These are phyloP conservation scores for Holacanthella duospinosa DNA, from an alignment of 2,888 invertebrate genomes.

Conservation along the genomic window DNA sequence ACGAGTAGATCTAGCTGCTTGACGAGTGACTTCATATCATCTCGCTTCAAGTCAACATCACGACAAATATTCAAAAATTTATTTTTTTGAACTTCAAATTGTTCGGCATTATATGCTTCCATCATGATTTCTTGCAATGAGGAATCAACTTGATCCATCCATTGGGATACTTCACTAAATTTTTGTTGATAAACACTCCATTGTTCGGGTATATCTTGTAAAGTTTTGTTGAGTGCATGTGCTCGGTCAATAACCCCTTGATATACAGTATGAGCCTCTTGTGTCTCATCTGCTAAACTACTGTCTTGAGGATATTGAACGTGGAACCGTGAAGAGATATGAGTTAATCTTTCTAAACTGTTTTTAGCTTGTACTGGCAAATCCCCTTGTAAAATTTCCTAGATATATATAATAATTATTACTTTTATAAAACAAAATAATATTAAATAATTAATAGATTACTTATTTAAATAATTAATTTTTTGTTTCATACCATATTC, in stretches of 20 bases:
- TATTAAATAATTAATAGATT: background rate
- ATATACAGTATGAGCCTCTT: slow-evolving; percentile 65
- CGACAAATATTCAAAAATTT: slow-evolving; percentile 85
- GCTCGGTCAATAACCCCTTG: slow-evolving; percentile 58
- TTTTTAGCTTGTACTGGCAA: slow-evolving; percentile 51
- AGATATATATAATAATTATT: no score
- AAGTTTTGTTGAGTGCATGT: slow-evolving; percentile 45
- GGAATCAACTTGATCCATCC: slow-evolving; percentile 83
- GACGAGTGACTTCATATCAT: slow-evolving; percentile 91
- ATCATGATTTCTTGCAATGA: slow-evolving; percentile 71
- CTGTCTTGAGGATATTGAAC: slow-evolving; percentile 59
- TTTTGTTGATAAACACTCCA: slow-evolving; percentile 77
- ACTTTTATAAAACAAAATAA: slow-evolving; percentile 38
- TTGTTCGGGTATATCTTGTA: slow-evolving; percentile 78
- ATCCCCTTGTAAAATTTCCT: slow-evolving; percentile 27
- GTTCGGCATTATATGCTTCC: slow-evolving; percentile 73
- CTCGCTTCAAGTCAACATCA: slow-evolving; percentile 78
- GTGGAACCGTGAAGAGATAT: no score
- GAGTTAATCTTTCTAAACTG: slow-evolving; percentile 65
- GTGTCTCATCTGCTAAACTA: slow-evolving; percentile 53
- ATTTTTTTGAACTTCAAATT: slow-evolving; percentile 79
- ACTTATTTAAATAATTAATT: slow-evolving; percentile 43
- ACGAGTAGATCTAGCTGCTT: slow-evolving; percentile 78
- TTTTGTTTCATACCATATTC: slow-evolving; percentile 71
- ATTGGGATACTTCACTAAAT: slow-evolving; percentile 63